phyloP scores from a whole-genome alignment of 1,140 invertebrate genomes.

The Anastrepha ludens region DNA sequence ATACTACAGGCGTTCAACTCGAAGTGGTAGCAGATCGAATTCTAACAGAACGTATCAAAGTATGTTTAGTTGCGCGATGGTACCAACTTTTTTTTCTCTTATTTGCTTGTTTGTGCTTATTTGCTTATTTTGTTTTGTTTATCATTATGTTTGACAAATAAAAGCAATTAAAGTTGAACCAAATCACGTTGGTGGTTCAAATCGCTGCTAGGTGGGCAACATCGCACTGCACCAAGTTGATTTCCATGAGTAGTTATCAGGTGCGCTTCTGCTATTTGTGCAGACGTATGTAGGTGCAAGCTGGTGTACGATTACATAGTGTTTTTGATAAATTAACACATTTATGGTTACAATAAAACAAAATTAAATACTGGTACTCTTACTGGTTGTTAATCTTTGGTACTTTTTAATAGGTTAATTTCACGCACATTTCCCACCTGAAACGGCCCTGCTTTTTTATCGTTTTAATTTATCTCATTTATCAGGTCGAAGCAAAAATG shows the following conservation, averaged over 20 bases:
- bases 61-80: neutral
- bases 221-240: neutral
- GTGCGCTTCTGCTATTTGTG: no score
- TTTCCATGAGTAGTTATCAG: no score
- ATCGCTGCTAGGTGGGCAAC: neutral
- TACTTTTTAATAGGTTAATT: no score
- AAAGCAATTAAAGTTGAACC: neutral
- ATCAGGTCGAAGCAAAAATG: neutral
- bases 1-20: neutral
- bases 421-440: neutral
- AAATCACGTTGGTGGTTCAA: neutral
- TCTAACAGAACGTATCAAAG: neutral
- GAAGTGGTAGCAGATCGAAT: neutral
- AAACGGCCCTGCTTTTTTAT: neutral
- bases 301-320: neutral
- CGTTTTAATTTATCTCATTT: neutral
- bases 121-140: slow-evolving; percentile 18
- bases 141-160: slow-evolving; percentile 4
- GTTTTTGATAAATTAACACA: neutral
- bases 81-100: neutral
- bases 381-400: no score
- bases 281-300: no score
- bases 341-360: neutral
- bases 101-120: neutral
- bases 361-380: no score